Evolutionary conservation across 1,140 invertebrate species (phyloP).

Genomic region (Calycopis cecrops): DNA sequence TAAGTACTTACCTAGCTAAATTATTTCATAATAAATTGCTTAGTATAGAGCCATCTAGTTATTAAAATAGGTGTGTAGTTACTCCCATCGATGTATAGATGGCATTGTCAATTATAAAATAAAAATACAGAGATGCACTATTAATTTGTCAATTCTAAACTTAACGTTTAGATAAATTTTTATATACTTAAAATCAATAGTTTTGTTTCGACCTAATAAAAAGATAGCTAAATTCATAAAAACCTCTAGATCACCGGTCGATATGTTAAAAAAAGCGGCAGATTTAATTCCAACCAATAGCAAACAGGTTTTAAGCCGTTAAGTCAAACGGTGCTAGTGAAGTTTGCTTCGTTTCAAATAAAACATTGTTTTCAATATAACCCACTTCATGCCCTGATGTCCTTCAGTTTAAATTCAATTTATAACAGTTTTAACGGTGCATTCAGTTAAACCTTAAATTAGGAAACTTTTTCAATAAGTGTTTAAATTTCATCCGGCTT

Average conservation of each 20-base stretch:
- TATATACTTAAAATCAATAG: not conserved
- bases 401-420: conserved; percentile 48
- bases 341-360: conserved; percentile 34
- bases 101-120: not conserved
- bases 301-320: conserved; percentile 31
- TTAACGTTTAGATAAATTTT: not conserved
- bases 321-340: conserved; percentile 42
- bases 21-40: too few relatives aligned
- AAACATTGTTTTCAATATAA: conserved; percentile 35
- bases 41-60: too few relatives aligned
- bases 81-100: not conserved
- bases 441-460: conserved; percentile 37
- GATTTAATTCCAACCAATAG: conserved; percentile 56
- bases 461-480: conserved; percentile 27
- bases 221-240: not conserved
- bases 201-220: not conserved
- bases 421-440: conserved; percentile 56
- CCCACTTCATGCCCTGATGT: conserved; percentile 42
- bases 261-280: conserved; percentile 42
- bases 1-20: too few relatives aligned
- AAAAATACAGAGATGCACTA: too few relatives aligned
- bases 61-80: too few relatives aligned
- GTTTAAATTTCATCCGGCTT: conserved; percentile 34
- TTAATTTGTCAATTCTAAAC: too few relatives aligned
- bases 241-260: conserved; percentile 46